Evolutionary conservation across 2,888 invertebrate species (phyloP), one percentile per base, ranked within the genome.

Genomic region (Cephus rjabovi): DNA sequence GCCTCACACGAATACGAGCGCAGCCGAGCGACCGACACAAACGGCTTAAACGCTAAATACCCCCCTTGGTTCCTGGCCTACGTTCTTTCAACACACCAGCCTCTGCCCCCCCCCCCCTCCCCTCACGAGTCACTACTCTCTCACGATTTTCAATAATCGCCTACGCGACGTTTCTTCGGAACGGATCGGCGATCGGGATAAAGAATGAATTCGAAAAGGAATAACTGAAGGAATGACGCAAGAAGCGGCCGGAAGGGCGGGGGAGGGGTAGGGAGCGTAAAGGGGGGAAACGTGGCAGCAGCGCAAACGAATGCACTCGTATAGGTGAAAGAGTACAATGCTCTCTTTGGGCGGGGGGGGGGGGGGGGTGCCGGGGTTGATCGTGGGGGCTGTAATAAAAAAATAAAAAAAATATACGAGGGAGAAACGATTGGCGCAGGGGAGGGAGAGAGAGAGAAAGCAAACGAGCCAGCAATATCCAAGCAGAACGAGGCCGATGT

Each of bases 1-100:
- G 87, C 88, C 89, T 84, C 86, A 84, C 89, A 86, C 89, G 82
- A 87, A 89, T 88, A 87, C 89, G 15, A 40, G 15, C 15, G 40
- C 40, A 40, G 84, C 83, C 83, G 83, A 80, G 84, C 87, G 83
- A 85, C 84, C 83, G 3, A 30, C 30, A 70, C n/a, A 33, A 70
- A 35, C 74, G 34, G n/a, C 74, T 74, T 11, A 35, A 33, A 35
- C 74, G 34, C 74, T 74, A 74, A 74, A 34, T 35, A 35, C 74
- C 34, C 34, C 40, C 40, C 40, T 40, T 40, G 40, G 40, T 40
- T 15, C 40, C 15, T 40, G 40, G 40, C 15, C 40, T 40, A 40
- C 40, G 40, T 15, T 40, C 40, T 40, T 79, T 80, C 85, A 82
- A 83, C 83, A 85, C 84, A 80, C 80, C 70, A 77, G 77, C 79